These are phyloP conservation scores for Clistopyga incitator DNA, from an alignment of 2,888 invertebrate species.

Conservation along the genomic window DNA sequence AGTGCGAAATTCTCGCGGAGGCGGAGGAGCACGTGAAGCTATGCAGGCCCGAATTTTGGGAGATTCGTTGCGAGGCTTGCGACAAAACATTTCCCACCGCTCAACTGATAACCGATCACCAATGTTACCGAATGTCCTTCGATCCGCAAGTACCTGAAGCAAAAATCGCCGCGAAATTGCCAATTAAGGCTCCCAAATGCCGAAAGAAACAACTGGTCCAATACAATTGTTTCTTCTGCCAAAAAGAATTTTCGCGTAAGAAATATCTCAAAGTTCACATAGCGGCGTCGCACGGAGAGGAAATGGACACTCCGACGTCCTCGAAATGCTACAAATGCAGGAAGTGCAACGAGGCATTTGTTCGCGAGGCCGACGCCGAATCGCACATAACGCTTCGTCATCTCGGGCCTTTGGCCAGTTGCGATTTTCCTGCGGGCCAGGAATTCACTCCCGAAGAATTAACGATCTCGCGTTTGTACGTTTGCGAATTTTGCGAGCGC, in stretches of 20 bases:
- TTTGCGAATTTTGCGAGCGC: conserved; percentile 74
- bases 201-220: conserved; percentile 62
- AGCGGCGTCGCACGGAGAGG: conserved; percentile 67
- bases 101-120: conserved; percentile 1
- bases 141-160: not conserved
- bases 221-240: conserved; percentile 74
- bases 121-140: not conserved
- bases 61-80: conserved; percentile 17
- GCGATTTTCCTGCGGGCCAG: conserved; percentile 63
- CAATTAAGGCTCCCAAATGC: conserved; percentile 4
- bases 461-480: conserved; percentile 70
- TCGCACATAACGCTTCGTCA: conserved; percentile 64
- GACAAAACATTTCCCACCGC: conserved; percentile 12
- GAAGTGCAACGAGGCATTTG: conserved; percentile 74
- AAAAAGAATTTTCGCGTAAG: conserved; percentile 74
- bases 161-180: not conserved
- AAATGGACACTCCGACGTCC: conserved; percentile 58
- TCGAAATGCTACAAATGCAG: conserved; percentile 72
- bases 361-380: conserved; percentile 69
- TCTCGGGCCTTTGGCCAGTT: conserved; percentile 18
- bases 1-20: conserved; percentile 23
- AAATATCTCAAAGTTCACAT: conserved; percentile 76
- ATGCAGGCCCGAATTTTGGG: conserved; percentile 44
- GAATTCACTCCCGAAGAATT: conserved; percentile 69
- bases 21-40: conserved; percentile 33